Percentiles rank a stretch among this genome's conserved stretches.
Conservation (phyloP, 1,140 invertebrate species). For the Papilio machaon region DNA sequence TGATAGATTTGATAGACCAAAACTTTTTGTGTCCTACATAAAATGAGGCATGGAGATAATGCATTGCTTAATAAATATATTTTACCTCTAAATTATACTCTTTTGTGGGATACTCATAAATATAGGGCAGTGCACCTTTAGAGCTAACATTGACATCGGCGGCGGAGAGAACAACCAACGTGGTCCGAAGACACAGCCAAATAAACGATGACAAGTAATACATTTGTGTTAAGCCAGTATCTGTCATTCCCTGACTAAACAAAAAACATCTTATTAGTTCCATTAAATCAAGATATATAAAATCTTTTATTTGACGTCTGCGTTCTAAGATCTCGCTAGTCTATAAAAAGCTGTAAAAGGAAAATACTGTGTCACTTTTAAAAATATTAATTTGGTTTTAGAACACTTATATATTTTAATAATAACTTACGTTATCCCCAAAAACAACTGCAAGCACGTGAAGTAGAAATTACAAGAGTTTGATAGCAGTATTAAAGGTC, state of each 20-base stretch:
- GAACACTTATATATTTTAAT: background rate
- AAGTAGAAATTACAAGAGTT: constrained; percentile 87
- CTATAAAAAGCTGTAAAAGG: too few relatives aligned
- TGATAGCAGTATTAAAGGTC: constrained; percentile 84
- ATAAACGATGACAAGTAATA: constrained; percentile 55
- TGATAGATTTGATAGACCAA: background rate
- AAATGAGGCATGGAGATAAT: background rate
- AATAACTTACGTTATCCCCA: constrained; percentile 84
- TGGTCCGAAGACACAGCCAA: constrained; percentile 56
- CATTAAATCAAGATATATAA: too few relatives aligned
- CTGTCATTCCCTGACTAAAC: constrained; percentile 42
- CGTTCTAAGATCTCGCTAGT: too few relatives aligned
- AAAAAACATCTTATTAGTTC: background rate
- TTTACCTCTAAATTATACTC: constrained; percentile 63
- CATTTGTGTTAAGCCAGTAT: constrained; percentile 42
- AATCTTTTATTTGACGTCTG: too few relatives aligned
- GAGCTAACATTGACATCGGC: constrained; percentile 58
- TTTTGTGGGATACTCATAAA: constrained; percentile 47
- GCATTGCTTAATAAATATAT: background rate
- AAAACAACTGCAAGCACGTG: constrained; percentile 86
- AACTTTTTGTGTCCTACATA: background rate
- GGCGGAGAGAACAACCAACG: constrained; percentile 55
- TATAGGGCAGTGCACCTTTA: constrained; percentile 49
- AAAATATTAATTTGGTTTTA: too few relatives aligned
- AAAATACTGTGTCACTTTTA: too few relatives aligned